These are phyloP conservation scores for Drosophila neocordata DNA, from an alignment of 1,140 invertebrate species.

Conservation along the genomic window DNA sequence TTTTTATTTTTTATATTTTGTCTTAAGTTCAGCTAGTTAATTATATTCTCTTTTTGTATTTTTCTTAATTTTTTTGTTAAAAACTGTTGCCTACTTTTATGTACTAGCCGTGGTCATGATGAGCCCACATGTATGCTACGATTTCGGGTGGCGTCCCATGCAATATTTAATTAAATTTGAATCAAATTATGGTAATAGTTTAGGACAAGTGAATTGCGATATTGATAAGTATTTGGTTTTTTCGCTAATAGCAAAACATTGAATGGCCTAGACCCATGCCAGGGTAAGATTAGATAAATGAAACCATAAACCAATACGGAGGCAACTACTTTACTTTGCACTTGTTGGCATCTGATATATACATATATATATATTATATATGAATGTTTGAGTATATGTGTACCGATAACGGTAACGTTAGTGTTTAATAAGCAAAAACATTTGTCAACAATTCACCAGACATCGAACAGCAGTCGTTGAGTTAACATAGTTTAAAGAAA, in stretches of 20 bases:
- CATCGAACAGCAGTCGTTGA: slow-evolving; percentile 27
- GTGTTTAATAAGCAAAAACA: slow-evolving; percentile 52
- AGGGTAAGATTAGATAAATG: slow-evolving; percentile 57
- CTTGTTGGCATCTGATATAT: slow-evolving; percentile 4
- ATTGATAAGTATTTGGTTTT: slow-evolving; percentile 18
- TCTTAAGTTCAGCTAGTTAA: no score
- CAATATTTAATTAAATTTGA: slow-evolving; percentile 52
- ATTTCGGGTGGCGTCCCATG: slow-evolving; percentile 11
- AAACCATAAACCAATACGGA: slow-evolving; percentile 38
- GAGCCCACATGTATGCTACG: slow-evolving; percentile 51
- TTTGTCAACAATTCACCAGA: slow-evolving; percentile 51
- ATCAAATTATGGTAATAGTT: slow-evolving; percentile 52
- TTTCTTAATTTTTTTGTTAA: no score
- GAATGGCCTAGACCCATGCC: slow-evolving; percentile 17
- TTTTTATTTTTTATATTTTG: no score
- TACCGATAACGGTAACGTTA: slow-evolving; percentile 41
- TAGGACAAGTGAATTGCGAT: slow-evolving; percentile 30
- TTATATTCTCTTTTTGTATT: no score
- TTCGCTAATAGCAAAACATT: slow-evolving; percentile 3
- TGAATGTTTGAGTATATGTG: slow-evolving; percentile 8
- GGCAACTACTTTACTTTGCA: slow-evolving; percentile 7
- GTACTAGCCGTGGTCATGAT: not conserved
- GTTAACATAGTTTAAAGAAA: slow-evolving; percentile 32
- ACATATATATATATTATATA: no score
- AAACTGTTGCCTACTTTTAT: no score